Base-by-base conservation (phyloP, 2,797 vertebrate genomes). In the Phataginus tetradactyla region DNA sequence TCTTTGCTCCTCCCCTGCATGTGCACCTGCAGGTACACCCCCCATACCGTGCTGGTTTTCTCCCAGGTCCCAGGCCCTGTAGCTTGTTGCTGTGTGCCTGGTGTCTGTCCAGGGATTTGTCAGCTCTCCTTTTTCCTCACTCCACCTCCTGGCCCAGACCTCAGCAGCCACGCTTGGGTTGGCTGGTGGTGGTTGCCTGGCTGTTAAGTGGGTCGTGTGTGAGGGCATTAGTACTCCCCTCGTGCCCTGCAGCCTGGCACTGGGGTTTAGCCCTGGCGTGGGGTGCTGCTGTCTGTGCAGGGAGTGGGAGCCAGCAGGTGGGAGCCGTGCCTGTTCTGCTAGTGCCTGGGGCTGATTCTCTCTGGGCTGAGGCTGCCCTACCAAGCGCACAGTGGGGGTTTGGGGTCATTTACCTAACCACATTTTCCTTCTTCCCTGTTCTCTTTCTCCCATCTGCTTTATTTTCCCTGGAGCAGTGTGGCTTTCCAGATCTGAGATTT, bases 171-270 rank as follows among this genome's bases (percentile, higher is more conserved):
- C 21, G 1, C 91, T 81, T 0, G 0, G 61, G n/a, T 57, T 93
- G 83, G 72, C 90, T 87, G 79, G 59, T 89, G 84, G 57, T 37
- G 34, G 84, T 86, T 86, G 83, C 89, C 79, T n/a, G 1, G 72
- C 87, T 80, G 66, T 88, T 49, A 68, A 74, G 64, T 45, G 45
- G 80, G 77, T 23, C 79, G 64, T 69, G 12, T 78, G 59, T 29
- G 23, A 68, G n/a, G 75, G 66, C 21, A 37, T 86, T 84, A 64
- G 78, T 88, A 84, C 93, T 94, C 86, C 37, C 68, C 59, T 71
- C 6, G 4, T 87, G 53, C 86, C 75, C 75, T 27, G 34, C 34
- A 57, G 57, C 86, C 78, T 90, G 90, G 75, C 71, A 4, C 71
- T 6, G 13, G 74, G 61, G 25, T 71, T 91, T 0, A 0, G 79